These are phyloP conservation scores for Melieria omissa DNA, from an alignment of 2,888 invertebrate genomes.

Conservation along the genomic window DNA sequence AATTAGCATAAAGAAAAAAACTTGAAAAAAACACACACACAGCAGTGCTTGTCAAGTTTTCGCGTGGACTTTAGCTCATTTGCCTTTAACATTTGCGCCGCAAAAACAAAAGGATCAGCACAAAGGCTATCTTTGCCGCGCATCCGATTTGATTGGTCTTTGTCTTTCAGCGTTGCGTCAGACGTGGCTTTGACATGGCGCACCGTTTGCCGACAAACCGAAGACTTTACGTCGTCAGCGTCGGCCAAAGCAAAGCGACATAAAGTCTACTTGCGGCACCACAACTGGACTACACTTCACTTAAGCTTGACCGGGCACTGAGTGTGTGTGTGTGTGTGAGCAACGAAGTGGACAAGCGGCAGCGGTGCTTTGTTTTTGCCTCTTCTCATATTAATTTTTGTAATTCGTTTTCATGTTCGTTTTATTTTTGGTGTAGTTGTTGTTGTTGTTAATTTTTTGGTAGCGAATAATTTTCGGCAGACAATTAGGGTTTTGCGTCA, in stretches of 20 bases:
- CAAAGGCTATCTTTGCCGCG: not conserved
- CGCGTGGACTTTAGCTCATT: too few species aligned
- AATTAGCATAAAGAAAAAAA: slow-evolving; percentile 10
- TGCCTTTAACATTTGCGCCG: too few species aligned
- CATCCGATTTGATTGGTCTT: not conserved
- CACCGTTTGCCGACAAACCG: slow-evolving; percentile 22
- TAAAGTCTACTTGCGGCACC: slow-evolving; percentile 46
- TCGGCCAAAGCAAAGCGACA: slow-evolving; percentile 48
- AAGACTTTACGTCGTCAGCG: not conserved
- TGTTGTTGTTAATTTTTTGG: not conserved
- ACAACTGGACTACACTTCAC: not conserved
- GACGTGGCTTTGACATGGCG: slow-evolving; percentile 11
- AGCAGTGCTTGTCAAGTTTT: too few species aligned
- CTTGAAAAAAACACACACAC: not conserved
- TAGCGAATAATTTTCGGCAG: slow-evolving; percentile 39
- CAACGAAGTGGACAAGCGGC: slow-evolving; percentile 44
- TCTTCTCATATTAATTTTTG: slow-evolving; percentile 16
- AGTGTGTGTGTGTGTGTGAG: not conserved
- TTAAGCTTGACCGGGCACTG: not conserved
- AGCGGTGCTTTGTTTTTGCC: slow-evolving; percentile 16
- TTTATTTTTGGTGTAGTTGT: not conserved
- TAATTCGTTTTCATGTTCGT: slow-evolving; percentile 5
- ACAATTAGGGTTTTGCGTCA: slow-evolving; percentile 50
- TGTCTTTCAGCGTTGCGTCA: slow-evolving; percentile 4
- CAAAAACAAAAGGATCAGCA: slow-evolving; percentile 34